Conservation (phyloP, 1,140 invertebrate genomes). For the Drosophila aff. region DNA sequence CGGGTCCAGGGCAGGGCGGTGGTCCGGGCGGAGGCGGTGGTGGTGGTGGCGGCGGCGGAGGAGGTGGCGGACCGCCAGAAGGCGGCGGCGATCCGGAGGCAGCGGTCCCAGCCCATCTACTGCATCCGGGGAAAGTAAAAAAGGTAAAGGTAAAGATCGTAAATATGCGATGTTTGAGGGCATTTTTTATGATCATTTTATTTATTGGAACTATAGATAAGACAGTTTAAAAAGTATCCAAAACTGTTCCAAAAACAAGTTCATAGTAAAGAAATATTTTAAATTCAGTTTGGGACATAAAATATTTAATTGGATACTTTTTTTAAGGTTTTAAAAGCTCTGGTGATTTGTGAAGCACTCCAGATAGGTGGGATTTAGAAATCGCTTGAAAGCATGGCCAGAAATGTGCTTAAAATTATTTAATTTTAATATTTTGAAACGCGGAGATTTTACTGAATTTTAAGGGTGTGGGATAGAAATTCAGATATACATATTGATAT, state of each 20-base stretch:
- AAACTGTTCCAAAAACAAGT: background rate
- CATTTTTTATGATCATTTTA: background rate
- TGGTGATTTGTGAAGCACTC: background rate
- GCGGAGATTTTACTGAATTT: background rate
- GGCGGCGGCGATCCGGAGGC: conserved; percentile 87
- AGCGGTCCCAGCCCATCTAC: conserved; percentile 90
- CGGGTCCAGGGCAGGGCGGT: conserved; percentile 67
- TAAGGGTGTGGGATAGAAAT: background rate
- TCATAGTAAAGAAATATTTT: background rate
- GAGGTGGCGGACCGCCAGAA: conserved; percentile 80
- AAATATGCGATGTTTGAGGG: conserved; percentile 5
- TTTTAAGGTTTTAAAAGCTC: background rate
- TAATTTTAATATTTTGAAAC: background rate
- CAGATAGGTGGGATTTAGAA: background rate
- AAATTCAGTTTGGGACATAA: background rate
- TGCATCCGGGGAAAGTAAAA: conserved; percentile 91
- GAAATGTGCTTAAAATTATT: background rate
- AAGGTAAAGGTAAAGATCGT: conserved; percentile 80
- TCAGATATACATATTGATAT: background rate
- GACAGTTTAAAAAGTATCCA: background rate
- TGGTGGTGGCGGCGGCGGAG: conserved; percentile 84
- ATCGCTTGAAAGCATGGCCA: background rate
- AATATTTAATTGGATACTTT: background rate
- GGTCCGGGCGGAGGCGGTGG: conserved; percentile 84
- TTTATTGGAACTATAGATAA: too few relatives aligned